These are phyloP conservation scores for Myopa tessellatipennis DNA, from an alignment of 2,888 invertebrate genomes.

Conservation along the genomic window DNA sequence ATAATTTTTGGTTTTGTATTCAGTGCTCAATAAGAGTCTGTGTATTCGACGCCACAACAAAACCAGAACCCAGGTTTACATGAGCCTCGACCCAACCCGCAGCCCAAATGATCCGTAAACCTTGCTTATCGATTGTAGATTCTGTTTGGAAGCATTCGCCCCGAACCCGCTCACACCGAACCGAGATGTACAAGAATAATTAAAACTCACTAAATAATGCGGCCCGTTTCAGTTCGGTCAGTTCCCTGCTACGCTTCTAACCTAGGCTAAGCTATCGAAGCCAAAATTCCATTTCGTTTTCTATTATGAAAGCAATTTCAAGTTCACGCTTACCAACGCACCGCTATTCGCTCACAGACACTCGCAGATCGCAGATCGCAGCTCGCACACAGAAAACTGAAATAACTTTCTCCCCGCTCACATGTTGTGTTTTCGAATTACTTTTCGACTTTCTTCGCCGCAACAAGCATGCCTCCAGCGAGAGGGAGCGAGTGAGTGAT, in stretches of 20 bases:
- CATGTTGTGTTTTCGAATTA: slow-evolving; percentile 37
- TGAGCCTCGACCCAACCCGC: background rate
- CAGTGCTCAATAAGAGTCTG: background rate
- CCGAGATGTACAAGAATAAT: too few relatives aligned
- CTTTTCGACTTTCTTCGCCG: slow-evolving; percentile 55
- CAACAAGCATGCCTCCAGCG: slow-evolving; percentile 9
- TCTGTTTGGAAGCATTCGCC: background rate
- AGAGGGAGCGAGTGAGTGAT: slow-evolving; percentile 21
- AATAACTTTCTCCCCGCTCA: slow-evolving; percentile 37
- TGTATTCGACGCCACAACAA: too few relatives aligned
- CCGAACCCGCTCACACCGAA: too few relatives aligned
- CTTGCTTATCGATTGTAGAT: background rate
- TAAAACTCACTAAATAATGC: too few relatives aligned
- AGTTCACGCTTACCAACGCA: slow-evolving; percentile 44
- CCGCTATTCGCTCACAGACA: slow-evolving; percentile 29
- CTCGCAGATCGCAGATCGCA: background rate
- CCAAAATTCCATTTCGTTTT: slow-evolving; percentile 26
- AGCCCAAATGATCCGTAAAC: too few relatives aligned
- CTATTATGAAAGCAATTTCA: slow-evolving; percentile 43
- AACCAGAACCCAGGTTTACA: too few relatives aligned
- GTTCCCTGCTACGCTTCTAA: background rate
- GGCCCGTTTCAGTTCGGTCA: too few relatives aligned
- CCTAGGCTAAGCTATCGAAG: background rate
- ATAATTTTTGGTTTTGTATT: background rate
- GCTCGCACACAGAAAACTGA: slow-evolving; percentile 5